These are phyloP conservation scores for Carassius carassius DNA, from an alignment of 2,113 vertebrate genomes.

Conservation along the genomic window DNA sequence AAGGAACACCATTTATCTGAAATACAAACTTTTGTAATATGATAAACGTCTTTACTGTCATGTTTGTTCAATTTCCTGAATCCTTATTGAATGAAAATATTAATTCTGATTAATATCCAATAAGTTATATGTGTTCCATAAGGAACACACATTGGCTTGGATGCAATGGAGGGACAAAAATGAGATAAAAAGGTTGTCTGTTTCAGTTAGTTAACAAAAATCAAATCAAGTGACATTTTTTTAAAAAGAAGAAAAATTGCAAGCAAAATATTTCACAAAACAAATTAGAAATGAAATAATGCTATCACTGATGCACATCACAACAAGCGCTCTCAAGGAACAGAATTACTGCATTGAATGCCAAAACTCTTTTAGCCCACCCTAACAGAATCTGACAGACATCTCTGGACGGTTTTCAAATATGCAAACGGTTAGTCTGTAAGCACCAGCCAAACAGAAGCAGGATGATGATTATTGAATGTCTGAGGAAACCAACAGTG, in stretches of 20 bases:
- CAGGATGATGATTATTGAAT: slow-evolving; percentile 1
- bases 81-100: neutral
- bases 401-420: neutral
- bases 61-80: neutral
- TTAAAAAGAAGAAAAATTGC: neutral
- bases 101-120: neutral
- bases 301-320: neutral
- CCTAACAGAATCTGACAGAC: neutral
- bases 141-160: no score
- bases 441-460: slow-evolving; percentile 23
- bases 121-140: no score
- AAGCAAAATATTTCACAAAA: neutral
- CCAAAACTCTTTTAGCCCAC: no score
- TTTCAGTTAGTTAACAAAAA: neutral
- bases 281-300: neutral
- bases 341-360: neutral
- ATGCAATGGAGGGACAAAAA: no score
- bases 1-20: neutral
- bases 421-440: neutral
- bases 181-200: neutral
- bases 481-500: slow-evolving; percentile 11
- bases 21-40: neutral
- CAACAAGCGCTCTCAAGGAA: neutral
- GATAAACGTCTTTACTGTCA: neutral
- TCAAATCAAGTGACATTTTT: neutral